Percentiles rank a stretch among this genome's conserved stretches.
Evolutionary conservation across 1,140 invertebrate species (phyloP).

Genomic region (Lepidurus arcticus): DNA sequence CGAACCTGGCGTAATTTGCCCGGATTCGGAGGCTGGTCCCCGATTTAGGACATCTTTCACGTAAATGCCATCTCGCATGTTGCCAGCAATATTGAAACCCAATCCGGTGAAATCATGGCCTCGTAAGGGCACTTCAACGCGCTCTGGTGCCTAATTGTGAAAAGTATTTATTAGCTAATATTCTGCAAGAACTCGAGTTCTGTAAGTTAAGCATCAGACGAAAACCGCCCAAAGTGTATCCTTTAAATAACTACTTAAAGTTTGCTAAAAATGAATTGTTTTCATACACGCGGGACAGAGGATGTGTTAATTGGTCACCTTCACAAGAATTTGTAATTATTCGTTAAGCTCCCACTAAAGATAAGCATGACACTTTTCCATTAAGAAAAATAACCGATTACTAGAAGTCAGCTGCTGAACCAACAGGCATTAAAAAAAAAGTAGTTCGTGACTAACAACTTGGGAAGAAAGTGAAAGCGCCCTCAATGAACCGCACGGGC

Average conservation of each 20-base stretch:
- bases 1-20: conserved; percentile 70
- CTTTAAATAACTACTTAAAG: background rate
- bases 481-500: conserved; percentile 12
- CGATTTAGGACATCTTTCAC: conserved; percentile 78
- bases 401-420: background rate
- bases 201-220: background rate
- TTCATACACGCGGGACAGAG: too few species aligned
- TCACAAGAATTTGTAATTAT: too few species aligned
- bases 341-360: too few species aligned
- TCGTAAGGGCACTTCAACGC: conserved; percentile 63
- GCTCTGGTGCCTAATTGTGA: conserved; percentile 46
- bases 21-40: conserved; percentile 79
- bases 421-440: background rate
- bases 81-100: conserved; percentile 82
- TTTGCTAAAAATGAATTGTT: too few species aligned
- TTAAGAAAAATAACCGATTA: too few species aligned
- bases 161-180: background rate
- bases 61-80: conserved; percentile 81
- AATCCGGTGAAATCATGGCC: conserved; percentile 84
- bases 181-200: background rate
- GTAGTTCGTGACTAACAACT: conserved; percentile 7
- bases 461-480: conserved; percentile 15
- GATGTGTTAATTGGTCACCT: too few species aligned
- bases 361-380: too few species aligned
- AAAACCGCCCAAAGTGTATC: background rate